Evolutionary conservation across 1,140 invertebrate species (phyloP), one percentile per base, ranked within the genome.

Genomic region (Drosophila kohkoa): DNA sequence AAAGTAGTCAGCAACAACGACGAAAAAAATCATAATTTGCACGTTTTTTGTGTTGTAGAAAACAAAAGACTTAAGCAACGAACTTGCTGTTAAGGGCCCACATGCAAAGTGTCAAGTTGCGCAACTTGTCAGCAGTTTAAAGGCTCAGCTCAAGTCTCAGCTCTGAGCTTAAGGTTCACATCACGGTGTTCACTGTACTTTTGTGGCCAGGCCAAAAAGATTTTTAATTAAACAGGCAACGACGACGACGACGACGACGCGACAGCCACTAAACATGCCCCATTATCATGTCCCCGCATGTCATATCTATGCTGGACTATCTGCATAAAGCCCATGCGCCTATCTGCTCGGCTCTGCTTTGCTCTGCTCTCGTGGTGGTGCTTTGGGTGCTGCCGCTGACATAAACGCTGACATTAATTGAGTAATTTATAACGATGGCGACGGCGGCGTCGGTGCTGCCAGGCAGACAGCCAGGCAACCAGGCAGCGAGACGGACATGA

Each of bases 381-480:
- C 71, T 69, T 74, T 74, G 71, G 71, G 71, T 79, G 63, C 68
- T 58, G 43, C 65, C 79, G 73, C 88, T 85, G 83, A 91, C 88
- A 91, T 91, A 91, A 82, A 91, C 81, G 81, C 81, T 91, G 89
- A 91, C 88, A 91, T 91, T 91, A 91, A 91, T 91, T 91, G 88
- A 91, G 88, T 91, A 91, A 91, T 91, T 91, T 91, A 91, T 91
- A 90, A 90, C 87, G 87, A 86, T 86, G 87, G 79, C 70, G 54
- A 55, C 82, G 87, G 78, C 70, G 45, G 63, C 67, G 67, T 45
- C 49, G 67, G 67, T 55, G 59, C 67, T 63, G 69, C 45, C 52
- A 66, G 51, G 48, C 69, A 72, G 51, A 62, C 55, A 65, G 43
- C 77, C 43, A 75, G 79, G 20, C 20, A 25, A 25, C 20, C 20